Base-by-base conservation (phyloP, 2,797 vertebrate species). In the Chromobotia macracanthus region DNA sequence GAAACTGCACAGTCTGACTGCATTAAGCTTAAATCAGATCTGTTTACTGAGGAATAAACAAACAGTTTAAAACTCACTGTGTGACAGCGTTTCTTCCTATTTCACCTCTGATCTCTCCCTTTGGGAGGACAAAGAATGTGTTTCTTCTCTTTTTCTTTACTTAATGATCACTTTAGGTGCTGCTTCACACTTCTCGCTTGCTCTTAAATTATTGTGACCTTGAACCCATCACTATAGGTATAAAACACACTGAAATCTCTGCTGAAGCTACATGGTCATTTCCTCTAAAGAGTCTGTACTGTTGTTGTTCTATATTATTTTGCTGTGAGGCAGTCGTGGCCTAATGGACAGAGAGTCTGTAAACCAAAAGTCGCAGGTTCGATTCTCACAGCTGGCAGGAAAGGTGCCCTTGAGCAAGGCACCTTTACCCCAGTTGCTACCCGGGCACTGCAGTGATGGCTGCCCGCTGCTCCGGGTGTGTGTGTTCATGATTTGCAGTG, bases 161-260 rank as follows among this genome's bases (percentile, higher is more conserved):
- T 48, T 79, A 72, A 72, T 79, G 68, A 79, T 79, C 58, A 64
- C 68, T 72, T 64, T 15, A 44, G 31, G 58, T 68, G 56, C 56
- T 71, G 41, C 19, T 48, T 70, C 56, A 78, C 28, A 71, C 65
- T 51, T 51, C 44, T 79, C 28, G 70, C 44, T 53, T 79, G 28
- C 67, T 71, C 15, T 19, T 41, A 63, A 78, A 78, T 78, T 63
- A 71, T 63, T 78, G 10, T 78, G 56, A 71, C 56, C 67, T 79
- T 72, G 58, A 71, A 64, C 67, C 19, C 15, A 71, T 12, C 18
- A 53, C 58, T 71, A 19, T 64, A 64, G 46, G 46, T 10, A 0
- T 65, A 25, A 16, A 53, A 55, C 65, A 56, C 25, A 35, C 13
- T 61, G 55, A 41, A 48, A 79, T 64, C 19, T 41, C 51, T 11